Percentiles rank a stretch among this genome's conserved stretches.
Evolutionary conservation across 1,140 invertebrate species (phyloP).

Genomic region (Antheraea pernyi): DNA sequence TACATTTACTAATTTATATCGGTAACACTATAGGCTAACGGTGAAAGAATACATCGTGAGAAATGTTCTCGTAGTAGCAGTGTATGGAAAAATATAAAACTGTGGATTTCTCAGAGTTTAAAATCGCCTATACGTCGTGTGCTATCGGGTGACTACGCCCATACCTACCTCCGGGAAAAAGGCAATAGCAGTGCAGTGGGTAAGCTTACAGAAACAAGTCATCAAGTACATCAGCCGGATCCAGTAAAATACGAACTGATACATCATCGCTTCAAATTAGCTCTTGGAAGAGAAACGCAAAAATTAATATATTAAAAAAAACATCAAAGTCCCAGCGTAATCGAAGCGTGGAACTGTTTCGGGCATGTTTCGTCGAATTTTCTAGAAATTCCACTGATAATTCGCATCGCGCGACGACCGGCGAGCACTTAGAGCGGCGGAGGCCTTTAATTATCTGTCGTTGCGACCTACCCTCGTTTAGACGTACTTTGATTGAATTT

Average conservation of each 20-base stretch:
- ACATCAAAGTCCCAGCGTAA: neutral
- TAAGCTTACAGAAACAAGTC: too few relatives aligned
- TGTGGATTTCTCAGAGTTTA: too few relatives aligned
- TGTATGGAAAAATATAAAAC: too few relatives aligned
- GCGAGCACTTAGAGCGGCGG: neutral
- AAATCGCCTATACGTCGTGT: too few relatives aligned
- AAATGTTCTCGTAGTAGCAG: too few relatives aligned
- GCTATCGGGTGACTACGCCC: too few relatives aligned
- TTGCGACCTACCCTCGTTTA: neutral
- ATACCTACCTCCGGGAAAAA: too few relatives aligned
- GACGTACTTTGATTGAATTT: constrained; percentile 1
- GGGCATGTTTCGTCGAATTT: constrained; percentile 2
- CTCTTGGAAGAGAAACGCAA: neutral
- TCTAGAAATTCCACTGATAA: neutral
- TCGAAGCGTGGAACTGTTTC: constrained; percentile 1
- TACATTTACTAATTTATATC: too few relatives aligned
- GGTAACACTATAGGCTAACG: too few relatives aligned
- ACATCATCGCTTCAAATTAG: neutral
- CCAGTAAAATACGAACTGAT: neutral
- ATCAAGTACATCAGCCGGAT: too few relatives aligned
- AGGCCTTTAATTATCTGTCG: constrained; percentile 1
- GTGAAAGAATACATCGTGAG: too few relatives aligned
- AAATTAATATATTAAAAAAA: neutral
- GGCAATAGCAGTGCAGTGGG: too few relatives aligned
- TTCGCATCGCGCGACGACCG: neutral